Base-by-base conservation (phyloP, 2,113 vertebrate species). In the Carassius auratus region DNA sequence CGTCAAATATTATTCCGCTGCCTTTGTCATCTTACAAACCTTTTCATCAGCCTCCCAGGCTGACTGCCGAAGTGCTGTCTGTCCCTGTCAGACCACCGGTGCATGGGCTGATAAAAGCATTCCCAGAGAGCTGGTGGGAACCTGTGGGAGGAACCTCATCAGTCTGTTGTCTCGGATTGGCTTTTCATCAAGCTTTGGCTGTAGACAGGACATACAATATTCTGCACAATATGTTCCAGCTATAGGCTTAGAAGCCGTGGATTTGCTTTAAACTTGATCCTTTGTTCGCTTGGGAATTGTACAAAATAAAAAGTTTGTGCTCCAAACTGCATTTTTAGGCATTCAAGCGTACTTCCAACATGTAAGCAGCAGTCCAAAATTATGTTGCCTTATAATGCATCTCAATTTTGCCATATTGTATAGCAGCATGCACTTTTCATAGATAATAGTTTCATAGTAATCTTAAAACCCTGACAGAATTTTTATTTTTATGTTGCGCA, bases 71-170 rank as follows among this genome's bases (percentile, higher is more conserved):
- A n/a, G 42, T 66, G 52, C 77, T 83, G 73, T 79, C 57, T 83
- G 45, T 86, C 89, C 66, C 79, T 86, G 79, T 84, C 86, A 69
- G 42, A 33, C 73, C 87, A 85, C 61, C 64, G 26, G 69, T 48
- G 71, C 71, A 48, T 6, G 3, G 71, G 21, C 7, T 66, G 81
- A 89, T 78, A 81, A 77, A 86, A 62, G 48, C 62, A 2, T 86
- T 77, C 55, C 45, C 64, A 26, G 76, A 26, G 61, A 85, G 79
- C 75, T 81, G 21, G 38, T 74, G 33, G 74, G 66, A 81, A 76
- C 45, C 48, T 76, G 4, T 78, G 52, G 76, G 38, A 50, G 52
- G 83, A 64, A 50, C 81, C 81, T 76, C 78, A 84, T 86, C 81
- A 81, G 9, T 62, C 66, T 23, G 52, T 68, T 68, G 68, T 73